Base-by-base conservation (phyloP, 2,888 invertebrate species). In the Athalia rosae region DNA sequence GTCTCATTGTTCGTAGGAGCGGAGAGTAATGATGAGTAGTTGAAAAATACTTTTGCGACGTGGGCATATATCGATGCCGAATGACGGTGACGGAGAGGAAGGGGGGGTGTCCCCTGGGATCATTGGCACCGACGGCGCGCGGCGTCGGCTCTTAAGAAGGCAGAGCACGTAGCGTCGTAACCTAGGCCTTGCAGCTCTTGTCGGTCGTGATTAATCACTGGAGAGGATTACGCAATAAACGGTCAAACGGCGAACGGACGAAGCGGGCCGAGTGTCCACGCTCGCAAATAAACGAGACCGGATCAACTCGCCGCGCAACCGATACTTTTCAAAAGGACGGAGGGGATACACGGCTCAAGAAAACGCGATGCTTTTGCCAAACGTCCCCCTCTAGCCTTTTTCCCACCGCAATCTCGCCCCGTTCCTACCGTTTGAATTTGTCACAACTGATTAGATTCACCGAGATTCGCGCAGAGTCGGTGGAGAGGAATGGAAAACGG, bases 171-270 rank as follows among this genome's bases (percentile, higher is more conserved):
- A 61, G 74, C 74, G 48, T 61, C 69, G 69, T 77, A 71, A 73
- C 77, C 77, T 77, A 77, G 77, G 77, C 77, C 77, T 77, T 77
- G 73, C 69, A 73, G 77, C 77, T 62, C 63, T 77, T 71, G 71
- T 71, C 53, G 50, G 73, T 63, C 73, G 69, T 77, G 77, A 77
- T 77, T 77, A 77, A 77, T 77, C 77, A 62, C 56, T 73, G 56
- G 41, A 61, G 43, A 56, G 71, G 63, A 77, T 77, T 77, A 77
- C 73, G 77, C 77, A 77, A 77, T 77, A 63, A 73, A 73, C 77
- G 77, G 71, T 62, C 69, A 47, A 71, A 63, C 71, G 69, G 59
- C 28, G 28, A 28, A 28, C 28, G 28, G 59, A 45, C 13, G 48
- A 71, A 45, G 58, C 71, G 48, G 74, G 61, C 74, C 62, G 73